Conservation (phyloP, 1,140 invertebrate species). For the Limonius californicus region DNA sequence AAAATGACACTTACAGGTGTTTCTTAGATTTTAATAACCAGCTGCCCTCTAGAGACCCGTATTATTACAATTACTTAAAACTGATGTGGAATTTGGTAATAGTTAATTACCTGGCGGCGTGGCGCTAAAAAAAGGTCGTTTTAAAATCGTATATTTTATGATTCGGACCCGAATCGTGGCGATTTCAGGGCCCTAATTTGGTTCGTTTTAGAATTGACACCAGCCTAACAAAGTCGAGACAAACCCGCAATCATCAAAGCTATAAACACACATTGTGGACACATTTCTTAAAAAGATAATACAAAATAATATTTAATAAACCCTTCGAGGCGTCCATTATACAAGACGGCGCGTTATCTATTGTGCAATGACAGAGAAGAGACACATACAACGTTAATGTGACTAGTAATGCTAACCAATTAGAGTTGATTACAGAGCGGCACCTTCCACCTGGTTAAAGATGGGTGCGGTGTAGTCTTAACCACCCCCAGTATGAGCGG, state of each 20-base stretch:
- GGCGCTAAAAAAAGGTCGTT: no score
- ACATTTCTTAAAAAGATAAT: conserved; percentile 4
- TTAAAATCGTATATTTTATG: no score
- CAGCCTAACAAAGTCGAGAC: neutral
- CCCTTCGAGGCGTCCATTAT: neutral
- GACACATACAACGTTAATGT: neutral
- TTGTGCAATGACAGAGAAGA: conserved; percentile 15
- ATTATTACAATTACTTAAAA: no score
- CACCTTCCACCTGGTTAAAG: conserved; percentile 15
- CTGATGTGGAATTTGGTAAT: no score
- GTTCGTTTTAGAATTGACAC: neutral
- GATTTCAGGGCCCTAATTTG: no score
- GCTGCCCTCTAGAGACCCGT: no score
- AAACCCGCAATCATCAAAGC: neutral
- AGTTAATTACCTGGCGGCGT: no score
- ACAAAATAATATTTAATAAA: conserved; percentile 14
- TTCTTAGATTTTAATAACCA: no score
- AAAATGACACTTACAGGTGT: no score
- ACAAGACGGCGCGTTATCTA: neutral
- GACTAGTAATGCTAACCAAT: conserved; percentile 14
- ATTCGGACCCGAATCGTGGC: no score
- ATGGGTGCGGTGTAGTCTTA: neutral
- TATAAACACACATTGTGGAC: conserved; percentile 8
- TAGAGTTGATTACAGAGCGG: conserved; percentile 15
- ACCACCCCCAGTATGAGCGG: neutral